Evolutionary conservation across 2,797 vertebrate species (phyloP).

Genomic region (Molossus molossus): DNA sequence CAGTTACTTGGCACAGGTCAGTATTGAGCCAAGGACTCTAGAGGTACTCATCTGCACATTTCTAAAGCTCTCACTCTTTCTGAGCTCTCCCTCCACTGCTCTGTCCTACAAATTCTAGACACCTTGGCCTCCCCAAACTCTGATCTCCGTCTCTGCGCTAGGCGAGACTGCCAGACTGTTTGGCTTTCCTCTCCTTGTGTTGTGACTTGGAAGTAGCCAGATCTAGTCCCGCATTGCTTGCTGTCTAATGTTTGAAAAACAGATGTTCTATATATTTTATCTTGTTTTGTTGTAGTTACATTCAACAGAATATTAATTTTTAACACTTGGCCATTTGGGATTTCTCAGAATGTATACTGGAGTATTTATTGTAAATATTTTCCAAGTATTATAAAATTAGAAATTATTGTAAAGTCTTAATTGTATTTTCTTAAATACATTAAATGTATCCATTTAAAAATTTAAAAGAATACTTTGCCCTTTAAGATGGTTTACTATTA

Average conservation of each 20-base stretch:
- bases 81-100: background rate
- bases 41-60: background rate
- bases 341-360: slow-evolving; percentile 45
- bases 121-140: background rate
- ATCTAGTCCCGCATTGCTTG: background rate
- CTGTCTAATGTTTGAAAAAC: slow-evolving; percentile 31
- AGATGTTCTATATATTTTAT: background rate
- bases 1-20: background rate
- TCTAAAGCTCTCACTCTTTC: background rate
- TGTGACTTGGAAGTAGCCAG: background rate
- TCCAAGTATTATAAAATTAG: slow-evolving; percentile 17
- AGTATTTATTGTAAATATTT: slow-evolving; percentile 33
- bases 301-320: slow-evolving; percentile 57
- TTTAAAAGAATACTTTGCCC: slow-evolving; percentile 39
- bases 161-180: background rate
- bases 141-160: background rate
- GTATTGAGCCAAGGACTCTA: background rate
- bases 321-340: slow-evolving; percentile 26
- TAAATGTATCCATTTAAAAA: slow-evolving; percentile 24
- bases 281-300: slow-evolving; percentile 9
- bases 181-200: background rate
- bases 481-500: slow-evolving; percentile 35
- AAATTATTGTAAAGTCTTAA: slow-evolving; percentile 13
- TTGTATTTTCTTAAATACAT: slow-evolving; percentile 31
- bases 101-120: background rate